Percentiles rank a stretch among this genome's conserved stretches.
These are phyloP conservation scores for Chlorocebus sabaeus DNA, from an alignment of 2,113 vertebrate species.

Conservation along the genomic window DNA sequence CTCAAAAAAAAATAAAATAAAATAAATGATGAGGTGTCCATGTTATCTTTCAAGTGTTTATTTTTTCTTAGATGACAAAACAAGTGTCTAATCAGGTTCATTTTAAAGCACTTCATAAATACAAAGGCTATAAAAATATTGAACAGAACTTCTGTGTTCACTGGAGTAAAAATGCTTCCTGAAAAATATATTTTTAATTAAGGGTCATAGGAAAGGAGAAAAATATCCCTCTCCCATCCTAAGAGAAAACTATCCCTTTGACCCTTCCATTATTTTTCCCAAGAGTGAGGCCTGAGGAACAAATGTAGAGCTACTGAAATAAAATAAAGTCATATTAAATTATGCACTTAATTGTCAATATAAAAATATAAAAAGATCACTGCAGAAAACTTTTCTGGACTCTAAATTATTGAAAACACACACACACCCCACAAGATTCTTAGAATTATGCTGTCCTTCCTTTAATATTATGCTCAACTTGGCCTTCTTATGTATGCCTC, in stretches of 20 bases:
- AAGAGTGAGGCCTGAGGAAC: not conserved
- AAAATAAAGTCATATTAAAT: not conserved
- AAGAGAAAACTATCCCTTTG: not conserved
- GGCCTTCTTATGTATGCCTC: slow-evolving; percentile 44
- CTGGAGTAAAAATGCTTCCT: not conserved
- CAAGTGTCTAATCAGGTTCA: slow-evolving; percentile 14
- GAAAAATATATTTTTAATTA: slow-evolving; percentile 17
- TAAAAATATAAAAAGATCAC: not conserved
- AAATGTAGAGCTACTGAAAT: not conserved
- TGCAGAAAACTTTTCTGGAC: not conserved
- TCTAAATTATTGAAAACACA: not conserved
- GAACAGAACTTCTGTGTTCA: not conserved
- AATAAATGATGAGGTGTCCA: not conserved
- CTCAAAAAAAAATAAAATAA: too few relatives aligned
- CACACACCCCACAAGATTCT: not conserved
- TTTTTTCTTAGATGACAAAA: slow-evolving; percentile 19
- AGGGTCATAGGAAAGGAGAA: not conserved
- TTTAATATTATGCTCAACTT: slow-evolving; percentile 66
- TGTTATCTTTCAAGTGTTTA: not conserved
- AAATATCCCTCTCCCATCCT: not conserved
- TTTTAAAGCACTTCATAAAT: slow-evolving; percentile 35
- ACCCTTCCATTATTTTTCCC: not conserved
- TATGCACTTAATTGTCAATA: not conserved
- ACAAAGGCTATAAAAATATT: not conserved
- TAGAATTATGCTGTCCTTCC: slow-evolving; percentile 33